Percentiles rank a stretch among this genome's conserved stretches.
These are phyloP conservation scores for Delichon dasypus DNA, from an alignment of 2,797 vertebrate species.

Conservation along the genomic window DNA sequence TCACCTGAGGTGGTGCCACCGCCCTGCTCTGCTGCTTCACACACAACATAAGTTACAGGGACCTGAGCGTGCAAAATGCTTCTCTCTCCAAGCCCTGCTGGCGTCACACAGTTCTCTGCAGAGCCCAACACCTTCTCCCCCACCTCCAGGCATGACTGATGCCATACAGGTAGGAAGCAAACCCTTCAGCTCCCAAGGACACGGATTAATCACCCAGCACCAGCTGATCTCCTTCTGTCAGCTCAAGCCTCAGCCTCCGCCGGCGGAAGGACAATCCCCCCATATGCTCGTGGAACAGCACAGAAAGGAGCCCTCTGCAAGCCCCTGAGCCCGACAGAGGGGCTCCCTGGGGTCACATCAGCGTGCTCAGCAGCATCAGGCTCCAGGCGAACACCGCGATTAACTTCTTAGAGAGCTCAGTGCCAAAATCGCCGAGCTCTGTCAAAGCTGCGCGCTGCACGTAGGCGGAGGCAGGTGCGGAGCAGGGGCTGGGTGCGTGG, in stretches of 20 bases:
- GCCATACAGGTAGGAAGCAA: neutral
- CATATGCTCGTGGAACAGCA: fast-evolving
- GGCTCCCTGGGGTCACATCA: neutral
- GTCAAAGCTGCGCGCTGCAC: neutral
- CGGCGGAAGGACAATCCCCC: neutral
- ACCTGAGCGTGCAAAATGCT: neutral
- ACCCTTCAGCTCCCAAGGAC: neutral
- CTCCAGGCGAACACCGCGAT: neutral
- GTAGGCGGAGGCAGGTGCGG: neutral
- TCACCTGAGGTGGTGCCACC: neutral
- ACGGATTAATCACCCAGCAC: fast-evolving
- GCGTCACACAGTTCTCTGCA: fast-evolving
- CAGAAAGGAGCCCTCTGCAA: neutral
- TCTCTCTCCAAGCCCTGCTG: neutral
- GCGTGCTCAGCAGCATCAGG: neutral
- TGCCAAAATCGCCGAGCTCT: neutral
- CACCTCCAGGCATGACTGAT: neutral
- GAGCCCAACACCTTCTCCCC: neutral
- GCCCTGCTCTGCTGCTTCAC: fast-evolving
- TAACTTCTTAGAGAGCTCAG: conserved; percentile 24
- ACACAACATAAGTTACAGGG: fast-evolving
- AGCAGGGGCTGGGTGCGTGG: neutral
- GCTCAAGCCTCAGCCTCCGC: neutral
- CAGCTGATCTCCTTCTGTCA: neutral
- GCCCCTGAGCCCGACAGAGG: neutral